These are phyloP conservation scores for Microctenopoma steveboyesi DNA, from an alignment of 2,797 vertebrate genomes.

Conservation along the genomic window DNA sequence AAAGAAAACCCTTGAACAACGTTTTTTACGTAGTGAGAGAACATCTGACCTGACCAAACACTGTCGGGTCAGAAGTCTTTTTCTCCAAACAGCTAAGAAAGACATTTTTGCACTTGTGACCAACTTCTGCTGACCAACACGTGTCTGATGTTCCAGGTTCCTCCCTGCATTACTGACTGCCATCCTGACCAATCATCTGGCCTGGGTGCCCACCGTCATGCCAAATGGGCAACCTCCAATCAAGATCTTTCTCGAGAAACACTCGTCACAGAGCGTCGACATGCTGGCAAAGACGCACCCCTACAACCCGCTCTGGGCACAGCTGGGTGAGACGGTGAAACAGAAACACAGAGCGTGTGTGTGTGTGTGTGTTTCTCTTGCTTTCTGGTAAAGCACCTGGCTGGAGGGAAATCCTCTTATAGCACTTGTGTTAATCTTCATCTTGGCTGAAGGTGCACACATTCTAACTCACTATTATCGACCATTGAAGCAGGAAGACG, in stretches of 20 bases:
- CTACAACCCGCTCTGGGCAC: constrained; percentile 98
- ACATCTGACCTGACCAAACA: constrained; percentile 10
- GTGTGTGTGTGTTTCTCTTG: not conserved
- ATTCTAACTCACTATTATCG: not conserved
- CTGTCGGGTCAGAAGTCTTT: constrained; percentile 6
- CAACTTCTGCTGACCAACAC: constrained; percentile 12
- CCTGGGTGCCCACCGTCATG: constrained; percentile 99
- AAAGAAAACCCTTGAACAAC: constrained; percentile 6
- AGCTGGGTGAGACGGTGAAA: constrained; percentile 74
- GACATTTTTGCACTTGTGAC: not conserved
- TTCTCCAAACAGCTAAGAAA: not conserved
- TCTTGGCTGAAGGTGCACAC: not conserved
- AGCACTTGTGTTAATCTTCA: constrained; percentile 5
- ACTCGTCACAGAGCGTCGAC: constrained; percentile 97
- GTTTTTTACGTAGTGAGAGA: constrained; percentile 1
- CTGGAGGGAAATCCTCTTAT: not conserved
- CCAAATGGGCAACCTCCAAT: constrained; percentile 98
- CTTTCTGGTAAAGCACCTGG: not conserved
- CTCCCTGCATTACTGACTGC: constrained; percentile 95
- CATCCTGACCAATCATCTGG: constrained; percentile 96
- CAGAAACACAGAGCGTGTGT: not conserved
- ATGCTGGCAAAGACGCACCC: constrained; percentile 98
- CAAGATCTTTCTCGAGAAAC: constrained; percentile 98
- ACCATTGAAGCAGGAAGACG: constrained; percentile 15
- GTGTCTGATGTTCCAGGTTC: constrained; percentile 84